A percentile compares a stretch with the other conserved stretches of the same genome.
These are phyloP conservation scores for Polypedilum vanderplanki DNA, from an alignment of 1,140 invertebrate species.

Conservation along the genomic window DNA sequence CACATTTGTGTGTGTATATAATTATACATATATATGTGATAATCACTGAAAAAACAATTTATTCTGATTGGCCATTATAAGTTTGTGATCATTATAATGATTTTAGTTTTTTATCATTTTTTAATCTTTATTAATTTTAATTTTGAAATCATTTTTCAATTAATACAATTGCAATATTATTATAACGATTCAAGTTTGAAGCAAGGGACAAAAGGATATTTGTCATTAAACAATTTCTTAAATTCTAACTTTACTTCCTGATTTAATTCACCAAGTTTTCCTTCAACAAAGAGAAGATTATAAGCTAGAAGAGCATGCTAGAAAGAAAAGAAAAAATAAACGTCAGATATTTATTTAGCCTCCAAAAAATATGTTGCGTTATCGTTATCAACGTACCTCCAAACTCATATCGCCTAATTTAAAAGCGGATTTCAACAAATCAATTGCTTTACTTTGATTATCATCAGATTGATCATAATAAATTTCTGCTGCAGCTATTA, in stretches of 20 bases:
- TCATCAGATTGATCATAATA: constrained; percentile 39
- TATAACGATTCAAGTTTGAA: not conserved
- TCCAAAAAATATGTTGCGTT: not conserved
- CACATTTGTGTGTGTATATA: too few relatives aligned
- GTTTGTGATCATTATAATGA: too few relatives aligned
- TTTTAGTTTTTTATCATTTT: too few relatives aligned
- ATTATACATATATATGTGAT: too few relatives aligned
- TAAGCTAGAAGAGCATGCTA: constrained; percentile 16
- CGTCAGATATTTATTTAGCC: not conserved
- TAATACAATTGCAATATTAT: too few relatives aligned
- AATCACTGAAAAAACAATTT: too few relatives aligned
- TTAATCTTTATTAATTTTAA: too few relatives aligned
- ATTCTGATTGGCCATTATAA: too few relatives aligned
- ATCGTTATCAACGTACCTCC: constrained; percentile 35
- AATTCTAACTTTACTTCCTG: not conserved
- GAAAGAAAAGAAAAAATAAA: not conserved
- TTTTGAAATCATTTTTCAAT: too few relatives aligned
- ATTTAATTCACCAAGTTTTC: not conserved
- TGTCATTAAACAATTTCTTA: not conserved
- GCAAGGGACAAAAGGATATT: not conserved
- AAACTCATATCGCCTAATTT: constrained; percentile 38
- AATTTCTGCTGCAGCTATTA: constrained; percentile 38
- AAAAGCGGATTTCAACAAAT: constrained; percentile 38
- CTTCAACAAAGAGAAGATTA: not conserved
- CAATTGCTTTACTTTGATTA: constrained; percentile 39